These are phyloP conservation scores for Drosophila auraria DNA, from an alignment of 1,140 invertebrate genomes.

Conservation along the genomic window DNA sequence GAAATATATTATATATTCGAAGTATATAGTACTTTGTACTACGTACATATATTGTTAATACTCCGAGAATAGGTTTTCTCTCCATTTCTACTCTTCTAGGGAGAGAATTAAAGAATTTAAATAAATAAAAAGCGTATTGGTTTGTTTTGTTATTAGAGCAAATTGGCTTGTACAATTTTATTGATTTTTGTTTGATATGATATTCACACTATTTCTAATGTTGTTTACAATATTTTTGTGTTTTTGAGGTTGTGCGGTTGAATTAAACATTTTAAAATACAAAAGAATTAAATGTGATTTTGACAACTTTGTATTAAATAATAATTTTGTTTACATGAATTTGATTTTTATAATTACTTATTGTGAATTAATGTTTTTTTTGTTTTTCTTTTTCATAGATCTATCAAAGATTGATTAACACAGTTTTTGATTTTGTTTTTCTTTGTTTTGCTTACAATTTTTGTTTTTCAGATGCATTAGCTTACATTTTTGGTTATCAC, in stretches of 20 bases:
- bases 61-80: background rate
- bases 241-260: constrained; percentile 29
- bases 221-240: constrained; percentile 54
- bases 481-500: constrained; percentile 68
- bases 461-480: constrained; percentile 20
- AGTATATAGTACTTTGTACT: too few species aligned
- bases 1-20: background rate
- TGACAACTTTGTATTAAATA: constrained; percentile 17
- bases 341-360: constrained; percentile 36
- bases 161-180: constrained; percentile 85
- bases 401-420: constrained; percentile 83
- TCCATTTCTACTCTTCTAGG: too few species aligned
- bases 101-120: background rate
- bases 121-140: constrained; percentile 19
- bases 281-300: constrained; percentile 24
- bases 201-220: constrained; percentile 68
- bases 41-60: background rate
- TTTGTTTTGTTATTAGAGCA: constrained; percentile 81
- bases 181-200: constrained; percentile 68
- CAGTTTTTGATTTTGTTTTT: constrained; percentile 54
- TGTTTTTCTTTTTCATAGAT: constrained; percentile 58
- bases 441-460: constrained; percentile 38
- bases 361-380: constrained; percentile 7
- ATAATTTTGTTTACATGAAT: constrained; percentile 19
- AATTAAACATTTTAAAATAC: constrained; percentile 22